Base-by-base conservation (phyloP, 1,140 invertebrate species). In the Sminthurinus signatus region DNA sequence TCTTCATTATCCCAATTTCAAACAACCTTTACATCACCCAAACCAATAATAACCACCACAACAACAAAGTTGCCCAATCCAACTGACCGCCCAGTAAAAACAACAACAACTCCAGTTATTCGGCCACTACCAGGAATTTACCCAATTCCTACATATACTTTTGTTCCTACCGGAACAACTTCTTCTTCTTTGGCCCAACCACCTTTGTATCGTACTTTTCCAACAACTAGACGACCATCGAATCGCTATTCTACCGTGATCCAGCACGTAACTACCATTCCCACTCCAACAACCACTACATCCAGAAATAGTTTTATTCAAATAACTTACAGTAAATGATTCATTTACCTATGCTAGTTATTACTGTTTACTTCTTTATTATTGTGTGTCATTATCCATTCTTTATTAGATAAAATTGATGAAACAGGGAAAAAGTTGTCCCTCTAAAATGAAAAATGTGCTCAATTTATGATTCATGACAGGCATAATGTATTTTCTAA, bases 221-320 rank as follows among this genome's bases (percentile, higher is more conserved):
- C 29, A 0, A 52, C 57, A 51, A 57, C 29, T 48, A 50, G 36
- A 60, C 39, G 51, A 28, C 65, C 23, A 4, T 64, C 44, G 28
- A 32, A 58, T 46, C 27, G 27, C 39, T 50, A 44, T 39, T 14
- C 2, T 17, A 43, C 39, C 43, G 15, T 21, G 25, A n/a, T n/a
- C n/a, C n/a, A n/a, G n/a, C n/a, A n/a, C n/a, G 21, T 25, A 3
- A n/a, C 32, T 10, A 14, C 32, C n/a, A 50, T n/a, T 27, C 5
- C 25, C 5, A 14, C 54, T 14, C 15, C 54, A 50, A 29, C 50
- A 36, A 36, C 32, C 5, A 36, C 32, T 8, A 65, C 66, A 28
- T 48, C 63, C 17, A 63, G 67, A 54, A 71, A 68, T 29, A 71
- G 70, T 36, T 71, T 65, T 43, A 71, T 71, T 62, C 70, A 71